Conservation (phyloP, 1,140 invertebrate species). For the Trachymyrmex cornetzi region DNA sequence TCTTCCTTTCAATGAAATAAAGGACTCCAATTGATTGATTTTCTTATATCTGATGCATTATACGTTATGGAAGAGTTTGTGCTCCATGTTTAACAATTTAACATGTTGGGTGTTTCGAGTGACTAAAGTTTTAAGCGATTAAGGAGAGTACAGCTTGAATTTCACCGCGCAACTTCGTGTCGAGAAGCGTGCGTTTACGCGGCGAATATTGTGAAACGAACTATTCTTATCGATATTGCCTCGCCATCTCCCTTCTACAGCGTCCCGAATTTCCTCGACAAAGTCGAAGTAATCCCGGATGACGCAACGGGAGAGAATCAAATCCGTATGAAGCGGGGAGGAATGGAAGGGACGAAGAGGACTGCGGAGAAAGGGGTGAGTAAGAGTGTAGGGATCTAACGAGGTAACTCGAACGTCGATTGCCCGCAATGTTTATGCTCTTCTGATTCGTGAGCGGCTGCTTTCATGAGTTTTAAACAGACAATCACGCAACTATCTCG, state of each 20-base stretch:
- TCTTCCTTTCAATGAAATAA: too few relatives aligned
- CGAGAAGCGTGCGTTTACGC: neutral
- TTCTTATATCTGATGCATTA: too few relatives aligned
- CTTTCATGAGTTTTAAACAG: constrained; percentile 16
- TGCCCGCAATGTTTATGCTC: constrained; percentile 73
- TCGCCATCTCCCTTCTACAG: neutral
- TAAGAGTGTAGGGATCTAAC: constrained; percentile 1
- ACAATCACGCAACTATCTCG: constrained; percentile 18
- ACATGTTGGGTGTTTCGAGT: neutral
- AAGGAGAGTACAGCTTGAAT: neutral
- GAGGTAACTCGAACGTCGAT: constrained; percentile 66
- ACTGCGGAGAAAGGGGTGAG: neutral
- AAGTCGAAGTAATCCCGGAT: constrained; percentile 21
- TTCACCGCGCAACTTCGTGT: neutral
- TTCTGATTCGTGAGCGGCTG: constrained; percentile 18
- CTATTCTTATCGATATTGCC: neutral
- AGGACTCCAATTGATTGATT: too few relatives aligned
- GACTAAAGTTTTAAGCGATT: neutral
- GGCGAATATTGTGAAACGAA: neutral
- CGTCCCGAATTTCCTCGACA: neutral
- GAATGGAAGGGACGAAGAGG: neutral
- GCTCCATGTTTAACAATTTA: too few relatives aligned
- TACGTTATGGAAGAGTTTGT: too few relatives aligned
- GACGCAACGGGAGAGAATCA: constrained; percentile 20
- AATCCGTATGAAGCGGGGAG: neutral